Conservation (phyloP, 1,140 invertebrate genomes). For the Hirudo medicinalis region DNA sequence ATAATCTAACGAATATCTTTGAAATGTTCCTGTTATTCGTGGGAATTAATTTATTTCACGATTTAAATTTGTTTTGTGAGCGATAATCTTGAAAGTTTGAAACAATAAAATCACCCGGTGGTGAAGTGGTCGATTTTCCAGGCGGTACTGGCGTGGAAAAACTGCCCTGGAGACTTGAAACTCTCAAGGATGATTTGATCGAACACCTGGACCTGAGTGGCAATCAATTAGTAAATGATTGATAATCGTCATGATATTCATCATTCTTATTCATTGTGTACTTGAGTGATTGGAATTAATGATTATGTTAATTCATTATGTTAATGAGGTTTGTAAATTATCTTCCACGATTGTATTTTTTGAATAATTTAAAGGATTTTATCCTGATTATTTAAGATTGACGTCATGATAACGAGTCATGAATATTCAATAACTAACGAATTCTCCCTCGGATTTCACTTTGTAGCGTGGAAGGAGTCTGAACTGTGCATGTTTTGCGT, state of each 20-base stretch:
- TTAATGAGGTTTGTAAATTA: no score
- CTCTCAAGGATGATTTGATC: constrained; percentile 39
- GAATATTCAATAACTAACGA: constrained; percentile 30
- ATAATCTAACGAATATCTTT: no score
- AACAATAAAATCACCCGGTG: constrained; percentile 16
- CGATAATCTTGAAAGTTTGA: no score
- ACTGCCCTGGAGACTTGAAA: constrained; percentile 35
- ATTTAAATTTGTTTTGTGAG: no score
- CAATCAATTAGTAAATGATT: no score
- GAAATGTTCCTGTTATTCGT: no score
- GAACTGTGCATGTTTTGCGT: constrained; percentile 41
- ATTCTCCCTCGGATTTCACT: constrained; percentile 41
- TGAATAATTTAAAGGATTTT: not conserved
- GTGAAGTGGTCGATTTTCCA: constrained; percentile 25
- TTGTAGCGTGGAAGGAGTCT: constrained; percentile 40
- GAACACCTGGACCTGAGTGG: constrained; percentile 35
- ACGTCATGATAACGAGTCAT: not conserved
- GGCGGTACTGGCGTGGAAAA: constrained; percentile 34
- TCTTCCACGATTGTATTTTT: no score
- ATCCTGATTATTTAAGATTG: not conserved
- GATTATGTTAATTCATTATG: no score
- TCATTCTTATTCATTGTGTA: not conserved
- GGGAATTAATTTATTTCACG: no score
- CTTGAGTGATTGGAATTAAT: no score
- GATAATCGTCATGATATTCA: no score